Percentiles rank a stretch among this genome's conserved stretches.
These are phyloP conservation scores for Urophycis tenuis DNA, from an alignment of 2,797 vertebrate species.

Conservation along the genomic window DNA sequence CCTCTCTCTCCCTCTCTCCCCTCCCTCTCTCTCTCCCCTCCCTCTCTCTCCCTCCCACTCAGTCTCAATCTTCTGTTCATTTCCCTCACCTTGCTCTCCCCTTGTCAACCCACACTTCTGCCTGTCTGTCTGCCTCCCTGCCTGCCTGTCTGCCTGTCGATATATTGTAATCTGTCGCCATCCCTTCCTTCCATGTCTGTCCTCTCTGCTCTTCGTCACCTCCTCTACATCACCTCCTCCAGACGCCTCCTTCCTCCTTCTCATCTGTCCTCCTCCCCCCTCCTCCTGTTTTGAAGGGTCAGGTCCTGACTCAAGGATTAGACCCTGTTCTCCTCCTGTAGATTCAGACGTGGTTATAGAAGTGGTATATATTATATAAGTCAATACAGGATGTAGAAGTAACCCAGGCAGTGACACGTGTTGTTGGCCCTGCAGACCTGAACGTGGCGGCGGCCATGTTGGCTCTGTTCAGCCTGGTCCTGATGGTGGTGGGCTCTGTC, in stretches of 20 bases:
- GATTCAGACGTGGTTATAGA: too few relatives aligned
- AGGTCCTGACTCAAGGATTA: too few relatives aligned
- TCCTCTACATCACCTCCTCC: slow-evolving; percentile 1
- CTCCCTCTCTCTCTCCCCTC: neutral
- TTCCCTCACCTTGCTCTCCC: slow-evolving; percentile 14
- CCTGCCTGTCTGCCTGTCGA: neutral
- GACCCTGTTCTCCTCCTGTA: too few relatives aligned
- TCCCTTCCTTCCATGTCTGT: neutral
- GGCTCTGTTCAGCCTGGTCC: slow-evolving; percentile 73
- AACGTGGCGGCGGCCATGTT: slow-evolving; percentile 74
- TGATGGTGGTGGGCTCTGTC: slow-evolving; percentile 79
- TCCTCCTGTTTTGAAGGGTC: slow-evolving; percentile 16
- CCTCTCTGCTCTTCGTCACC: neutral
- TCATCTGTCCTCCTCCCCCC: neutral
- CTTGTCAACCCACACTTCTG: slow-evolving; percentile 26
- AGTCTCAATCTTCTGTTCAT: slow-evolving; percentile 11
- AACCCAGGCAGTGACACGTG: too few relatives aligned
- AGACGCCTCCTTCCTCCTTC: neutral
- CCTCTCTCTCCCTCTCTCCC: neutral
- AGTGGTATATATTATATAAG: too few relatives aligned
- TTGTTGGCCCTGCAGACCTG: slow-evolving; percentile 70
- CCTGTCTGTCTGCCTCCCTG: slow-evolving; percentile 10
- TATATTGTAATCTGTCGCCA: too few relatives aligned
- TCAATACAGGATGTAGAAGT: too few relatives aligned
- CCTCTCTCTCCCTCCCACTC: too few relatives aligned